Percentiles rank a stretch among this genome's conserved stretches.
phyloP scores from a whole-genome alignment of 2,113 vertebrate genomes.

The Platysternon megacephalum region DNA sequence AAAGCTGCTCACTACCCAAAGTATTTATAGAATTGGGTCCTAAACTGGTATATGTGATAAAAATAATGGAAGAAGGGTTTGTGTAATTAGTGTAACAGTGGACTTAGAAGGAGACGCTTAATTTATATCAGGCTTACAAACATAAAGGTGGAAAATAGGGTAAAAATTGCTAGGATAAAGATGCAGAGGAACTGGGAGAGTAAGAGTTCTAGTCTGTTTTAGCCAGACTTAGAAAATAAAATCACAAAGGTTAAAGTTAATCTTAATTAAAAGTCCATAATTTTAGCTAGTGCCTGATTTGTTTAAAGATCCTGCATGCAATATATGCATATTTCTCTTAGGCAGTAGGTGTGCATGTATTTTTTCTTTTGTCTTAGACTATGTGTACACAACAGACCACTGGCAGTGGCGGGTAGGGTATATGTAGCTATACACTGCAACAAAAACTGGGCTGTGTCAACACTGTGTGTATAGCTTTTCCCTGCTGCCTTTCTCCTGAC shows the following conservation, averaged over 20 bases:
- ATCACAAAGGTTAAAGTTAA: neutral
- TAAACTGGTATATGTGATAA: neutral
- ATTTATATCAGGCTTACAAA: neutral
- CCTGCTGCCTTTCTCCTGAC: too few species aligned
- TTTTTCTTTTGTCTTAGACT: neutral
- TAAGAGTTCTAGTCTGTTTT: neutral
- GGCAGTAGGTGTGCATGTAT: neutral
- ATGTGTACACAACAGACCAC: neutral
- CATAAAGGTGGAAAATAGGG: neutral
- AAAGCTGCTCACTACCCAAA: neutral
- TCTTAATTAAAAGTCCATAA: neutral
- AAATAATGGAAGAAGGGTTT: neutral
- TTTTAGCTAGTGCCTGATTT: neutral
- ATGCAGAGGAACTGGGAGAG: neutral
- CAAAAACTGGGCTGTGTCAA: too few species aligned
- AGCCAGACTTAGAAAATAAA: neutral
- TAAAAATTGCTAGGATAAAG: neutral
- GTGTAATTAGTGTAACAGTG: neutral
- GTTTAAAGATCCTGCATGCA: too few species aligned
- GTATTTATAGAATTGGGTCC: neutral
- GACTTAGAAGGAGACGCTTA: neutral
- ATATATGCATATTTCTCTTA: too few species aligned
- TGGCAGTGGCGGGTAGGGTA: neutral
- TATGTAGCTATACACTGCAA: neutral
- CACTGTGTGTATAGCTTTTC: too few species aligned